Evolutionary conservation across 2,797 vertebrate species (phyloP).

Genomic region (Cuculus canorus): DNA sequence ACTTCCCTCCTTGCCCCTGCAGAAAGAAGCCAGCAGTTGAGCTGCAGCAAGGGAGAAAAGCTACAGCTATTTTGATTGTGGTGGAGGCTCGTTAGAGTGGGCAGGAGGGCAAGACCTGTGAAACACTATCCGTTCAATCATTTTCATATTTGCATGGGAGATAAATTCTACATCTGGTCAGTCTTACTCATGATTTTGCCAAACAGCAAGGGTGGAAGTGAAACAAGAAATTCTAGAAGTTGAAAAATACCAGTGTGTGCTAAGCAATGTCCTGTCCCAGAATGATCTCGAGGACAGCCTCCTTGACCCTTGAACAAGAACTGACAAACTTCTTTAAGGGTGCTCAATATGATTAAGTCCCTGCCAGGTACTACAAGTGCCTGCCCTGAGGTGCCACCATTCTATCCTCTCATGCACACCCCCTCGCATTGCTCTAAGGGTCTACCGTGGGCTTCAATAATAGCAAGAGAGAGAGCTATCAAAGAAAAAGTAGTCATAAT

Average conservation of each 20-base stretch:
- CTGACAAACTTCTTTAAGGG: neutral
- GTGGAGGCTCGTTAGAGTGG: neutral
- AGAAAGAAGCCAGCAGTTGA: constrained; percentile 7
- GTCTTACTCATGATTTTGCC: neutral
- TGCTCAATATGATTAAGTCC: neutral
- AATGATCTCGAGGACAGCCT: neutral
- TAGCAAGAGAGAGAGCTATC: neutral
- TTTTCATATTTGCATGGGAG: neutral
- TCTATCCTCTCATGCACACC: neutral
- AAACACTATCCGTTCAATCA: neutral
- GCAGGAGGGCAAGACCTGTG: neutral
- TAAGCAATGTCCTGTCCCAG: neutral
- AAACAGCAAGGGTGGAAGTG: neutral
- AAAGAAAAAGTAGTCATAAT: neutral
- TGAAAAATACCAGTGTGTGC: neutral
- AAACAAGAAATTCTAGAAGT: neutral
- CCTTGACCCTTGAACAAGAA: neutral
- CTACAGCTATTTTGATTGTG: neutral
- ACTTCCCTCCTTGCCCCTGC: neutral
- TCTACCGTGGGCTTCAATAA: neutral
- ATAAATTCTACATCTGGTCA: neutral
- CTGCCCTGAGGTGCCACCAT: neutral
- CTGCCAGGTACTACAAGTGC: neutral
- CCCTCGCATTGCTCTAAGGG: neutral
- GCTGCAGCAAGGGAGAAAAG: neutral